Evolutionary conservation across 2,113 vertebrate genomes (phyloP).

Genomic region (Machaerirhynchus nigripectus): DNA sequence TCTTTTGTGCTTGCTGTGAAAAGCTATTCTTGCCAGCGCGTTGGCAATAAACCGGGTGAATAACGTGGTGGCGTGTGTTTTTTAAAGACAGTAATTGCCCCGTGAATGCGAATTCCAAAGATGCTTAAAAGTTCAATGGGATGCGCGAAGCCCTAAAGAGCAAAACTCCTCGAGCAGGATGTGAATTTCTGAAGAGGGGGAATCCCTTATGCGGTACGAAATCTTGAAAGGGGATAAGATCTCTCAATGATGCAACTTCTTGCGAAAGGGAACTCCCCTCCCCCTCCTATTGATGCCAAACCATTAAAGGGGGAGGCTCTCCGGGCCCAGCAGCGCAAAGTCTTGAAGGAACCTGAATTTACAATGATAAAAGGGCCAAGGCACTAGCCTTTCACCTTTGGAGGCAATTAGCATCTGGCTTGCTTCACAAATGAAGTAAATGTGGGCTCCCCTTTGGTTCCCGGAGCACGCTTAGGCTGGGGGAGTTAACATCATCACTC

Average conservation of each 20-base stretch:
- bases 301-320: slow-evolving; percentile 46
- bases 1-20: slow-evolving; percentile 56
- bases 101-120: slow-evolving; percentile 53
- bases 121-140: slow-evolving; percentile 55
- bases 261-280: slow-evolving; percentile 53
- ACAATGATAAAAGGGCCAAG: slow-evolving; percentile 58
- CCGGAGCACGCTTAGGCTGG: slow-evolving; percentile 39
- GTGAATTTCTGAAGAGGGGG: slow-evolving; percentile 56
- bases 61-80: slow-evolving; percentile 41
- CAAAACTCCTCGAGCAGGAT: slow-evolving; percentile 39
- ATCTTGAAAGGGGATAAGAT: slow-evolving; percentile 51
- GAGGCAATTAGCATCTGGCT: slow-evolving; percentile 66
- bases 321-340: slow-evolving; percentile 5
- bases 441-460: slow-evolving; percentile 60
- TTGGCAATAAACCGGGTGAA: slow-evolving; percentile 57
- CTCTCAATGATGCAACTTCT: slow-evolving; percentile 50
- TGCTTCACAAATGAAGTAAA: slow-evolving; percentile 50
- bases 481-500: slow-evolving; percentile 33
- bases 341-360: slow-evolving; percentile 55
- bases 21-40: slow-evolving; percentile 52
- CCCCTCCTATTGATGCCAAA: slow-evolving; percentile 53
- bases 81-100: slow-evolving; percentile 45
- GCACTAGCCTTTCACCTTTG: slow-evolving; percentile 58
- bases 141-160: slow-evolving; percentile 42
- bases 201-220: slow-evolving; percentile 49